A percentile compares a stretch with the other conserved stretches of the same genome.
Evolutionary conservation across 2,113 vertebrate species (phyloP).

Genomic region (Chaetops frenatus): DNA sequence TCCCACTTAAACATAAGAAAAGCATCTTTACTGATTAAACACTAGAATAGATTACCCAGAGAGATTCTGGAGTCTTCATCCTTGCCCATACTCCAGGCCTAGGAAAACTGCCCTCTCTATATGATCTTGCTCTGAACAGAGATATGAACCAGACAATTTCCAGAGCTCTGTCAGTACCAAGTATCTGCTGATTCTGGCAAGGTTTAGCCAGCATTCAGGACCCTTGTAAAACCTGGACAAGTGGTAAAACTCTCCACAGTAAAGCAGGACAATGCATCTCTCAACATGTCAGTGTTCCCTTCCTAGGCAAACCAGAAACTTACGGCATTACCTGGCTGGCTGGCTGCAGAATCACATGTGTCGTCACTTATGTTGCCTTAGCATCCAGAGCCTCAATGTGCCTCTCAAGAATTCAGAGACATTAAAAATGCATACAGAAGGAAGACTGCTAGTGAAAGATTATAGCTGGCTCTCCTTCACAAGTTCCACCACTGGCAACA

Average conservation of each 20-base stretch:
- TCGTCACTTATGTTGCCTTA: neutral
- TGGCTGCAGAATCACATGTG: neutral
- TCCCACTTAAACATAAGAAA: neutral
- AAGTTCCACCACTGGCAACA: neutral
- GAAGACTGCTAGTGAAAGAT: neutral
- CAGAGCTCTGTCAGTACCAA: neutral
- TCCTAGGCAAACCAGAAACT: neutral
- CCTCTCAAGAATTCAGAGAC: neutral
- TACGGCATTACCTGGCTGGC: rapidly evolving
- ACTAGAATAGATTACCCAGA: neutral
- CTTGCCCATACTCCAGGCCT: neutral
- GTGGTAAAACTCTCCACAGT: neutral
- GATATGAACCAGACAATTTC: neutral
- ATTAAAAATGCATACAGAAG: neutral
- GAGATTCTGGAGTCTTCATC: neutral
- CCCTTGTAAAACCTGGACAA: neutral
- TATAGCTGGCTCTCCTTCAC: neutral
- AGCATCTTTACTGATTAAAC: neutral
- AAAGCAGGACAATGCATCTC: neutral
- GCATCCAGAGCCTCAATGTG: neutral
- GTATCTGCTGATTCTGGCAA: neutral
- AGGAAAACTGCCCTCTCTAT: neutral
- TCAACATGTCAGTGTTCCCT: rapidly evolving
- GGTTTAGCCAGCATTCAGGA: neutral
- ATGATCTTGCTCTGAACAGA: neutral